Evolutionary conservation across 2,888 invertebrate species (phyloP).

Genomic region (Danaus chrysippus): DNA sequence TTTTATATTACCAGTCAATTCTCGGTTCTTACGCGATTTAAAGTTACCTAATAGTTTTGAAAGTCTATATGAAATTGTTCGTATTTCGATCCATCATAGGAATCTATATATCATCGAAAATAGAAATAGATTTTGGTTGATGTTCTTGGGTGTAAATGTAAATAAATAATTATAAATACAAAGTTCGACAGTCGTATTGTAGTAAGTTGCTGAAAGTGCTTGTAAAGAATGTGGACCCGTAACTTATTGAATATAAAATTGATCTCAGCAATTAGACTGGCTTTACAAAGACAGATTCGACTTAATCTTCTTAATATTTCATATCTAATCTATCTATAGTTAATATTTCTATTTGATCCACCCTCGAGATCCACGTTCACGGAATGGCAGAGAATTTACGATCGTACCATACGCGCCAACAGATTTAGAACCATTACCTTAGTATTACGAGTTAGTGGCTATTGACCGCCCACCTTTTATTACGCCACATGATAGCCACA

Average conservation of each 20-base stretch:
- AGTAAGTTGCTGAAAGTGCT: too few species aligned
- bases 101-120: not conserved
- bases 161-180: too few species aligned
- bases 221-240: too few species aligned
- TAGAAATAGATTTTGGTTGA: not conserved
- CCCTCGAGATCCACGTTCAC: not conserved
- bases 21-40: not conserved
- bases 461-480: conserved; percentile 7
- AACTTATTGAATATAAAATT: too few species aligned
- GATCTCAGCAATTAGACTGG: too few species aligned
- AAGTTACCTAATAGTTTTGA: conserved; percentile 2
- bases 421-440: conserved; percentile 23
- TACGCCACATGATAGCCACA: conserved; percentile 1
- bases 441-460: conserved; percentile 10
- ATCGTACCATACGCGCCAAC: conserved; percentile 22
- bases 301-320: not conserved
- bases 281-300: too few species aligned
- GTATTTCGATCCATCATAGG: not conserved
- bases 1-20: conserved; percentile 7
- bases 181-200: too few species aligned
- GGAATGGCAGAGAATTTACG: conserved; percentile 18
- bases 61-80: conserved; percentile 4
- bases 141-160: too few species aligned
- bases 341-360: not conserved
- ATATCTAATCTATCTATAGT: not conserved